These are phyloP conservation scores for Erinaceus europaeus DNA, from an alignment of 2,113 vertebrate species.

Conservation along the genomic window DNA sequence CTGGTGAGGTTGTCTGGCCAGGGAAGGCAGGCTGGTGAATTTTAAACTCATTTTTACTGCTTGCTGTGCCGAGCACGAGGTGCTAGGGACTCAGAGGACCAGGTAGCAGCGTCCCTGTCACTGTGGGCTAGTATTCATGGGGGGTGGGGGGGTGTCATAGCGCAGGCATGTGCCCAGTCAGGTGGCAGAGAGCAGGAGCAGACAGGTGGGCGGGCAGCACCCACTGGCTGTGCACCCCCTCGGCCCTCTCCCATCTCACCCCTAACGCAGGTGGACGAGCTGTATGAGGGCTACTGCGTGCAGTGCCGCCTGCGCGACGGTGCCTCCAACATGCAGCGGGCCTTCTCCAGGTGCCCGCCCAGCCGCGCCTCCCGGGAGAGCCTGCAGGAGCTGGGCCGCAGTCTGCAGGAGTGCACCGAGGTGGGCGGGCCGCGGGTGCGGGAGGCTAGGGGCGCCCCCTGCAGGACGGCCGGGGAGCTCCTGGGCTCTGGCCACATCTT, in stretches of 20 bases:
- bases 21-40: too few species aligned
- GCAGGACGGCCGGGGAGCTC: neutral
- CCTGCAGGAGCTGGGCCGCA: constrained; percentile 91
- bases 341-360: constrained; percentile 89
- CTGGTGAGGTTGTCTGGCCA: too few species aligned
- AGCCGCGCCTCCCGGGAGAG: constrained; percentile 93
- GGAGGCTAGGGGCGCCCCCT: too few species aligned
- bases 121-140: rapidly evolving
- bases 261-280: constrained; percentile 95
- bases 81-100: rapidly evolving
- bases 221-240: rapidly evolving
- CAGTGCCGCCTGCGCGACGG: constrained; percentile 94
- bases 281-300: constrained; percentile 94
- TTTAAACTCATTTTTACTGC: too few species aligned
- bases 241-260: too few species aligned
- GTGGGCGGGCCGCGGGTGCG: constrained; percentile 70
- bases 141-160: neutral
- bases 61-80: too few species aligned
- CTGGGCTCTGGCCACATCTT: neutral
- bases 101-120: rapidly evolving
- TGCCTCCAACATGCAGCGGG: constrained; percentile 93
- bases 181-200: neutral
- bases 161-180: too few species aligned
- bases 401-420: constrained; percentile 92
- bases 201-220: rapidly evolving